Evolutionary conservation across 2,888 invertebrate species (phyloP).

Genomic region (Acanthosepion lycidas): DNA sequence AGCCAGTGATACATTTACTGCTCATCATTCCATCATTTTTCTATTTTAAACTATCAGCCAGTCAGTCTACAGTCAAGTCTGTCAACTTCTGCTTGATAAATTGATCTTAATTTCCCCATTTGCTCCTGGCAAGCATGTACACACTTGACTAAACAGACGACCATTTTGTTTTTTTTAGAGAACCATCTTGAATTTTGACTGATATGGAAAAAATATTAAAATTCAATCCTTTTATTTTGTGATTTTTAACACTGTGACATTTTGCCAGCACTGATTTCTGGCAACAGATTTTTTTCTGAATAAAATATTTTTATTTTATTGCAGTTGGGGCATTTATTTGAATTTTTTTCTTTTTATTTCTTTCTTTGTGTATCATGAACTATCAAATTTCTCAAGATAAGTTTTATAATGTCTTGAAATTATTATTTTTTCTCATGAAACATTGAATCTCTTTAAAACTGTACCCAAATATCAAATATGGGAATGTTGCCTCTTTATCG

Average conservation of each 20-base stretch:
- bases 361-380: too few species aligned
- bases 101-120: not conserved
- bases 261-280: not conserved
- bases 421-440: not conserved
- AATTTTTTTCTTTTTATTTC: not conserved
- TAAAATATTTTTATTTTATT: not conserved
- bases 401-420: not conserved
- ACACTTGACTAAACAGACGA: not conserved
- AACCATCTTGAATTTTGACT: not conserved
- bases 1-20: not conserved
- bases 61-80: not conserved
- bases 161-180: not conserved
- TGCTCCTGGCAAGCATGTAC: not conserved
- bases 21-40: not conserved
- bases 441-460: not conserved
- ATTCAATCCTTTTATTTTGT: not conserved
- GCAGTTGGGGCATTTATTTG: not conserved
- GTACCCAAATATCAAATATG: not conserved
- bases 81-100: not conserved
- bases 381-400: not conserved
- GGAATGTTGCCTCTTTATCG: not conserved
- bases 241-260: not conserved
- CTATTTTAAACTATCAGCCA: not conserved
- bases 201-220: not conserved
- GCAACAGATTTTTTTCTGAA: not conserved